Percentiles rank a stretch among this genome's conserved stretches.
Conservation (phyloP, 2,888 invertebrate species). For the Linnaemya vulpina region DNA sequence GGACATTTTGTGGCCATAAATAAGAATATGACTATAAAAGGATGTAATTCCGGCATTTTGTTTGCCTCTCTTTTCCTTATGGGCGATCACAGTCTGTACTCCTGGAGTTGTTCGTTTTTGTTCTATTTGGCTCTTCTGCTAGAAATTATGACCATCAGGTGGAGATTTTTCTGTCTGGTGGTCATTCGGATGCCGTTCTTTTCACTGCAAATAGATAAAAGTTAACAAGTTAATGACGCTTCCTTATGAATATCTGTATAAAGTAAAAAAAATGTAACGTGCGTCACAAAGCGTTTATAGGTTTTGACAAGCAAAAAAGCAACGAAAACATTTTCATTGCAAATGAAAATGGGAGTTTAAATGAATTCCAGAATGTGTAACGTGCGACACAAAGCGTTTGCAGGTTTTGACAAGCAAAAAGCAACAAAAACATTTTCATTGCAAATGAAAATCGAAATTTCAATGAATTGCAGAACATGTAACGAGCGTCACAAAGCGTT, state of each 20-base stretch:
- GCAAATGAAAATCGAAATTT: too few species aligned
- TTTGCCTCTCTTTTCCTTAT: background rate
- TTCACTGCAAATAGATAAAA: background rate
- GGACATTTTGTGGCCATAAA: conserved; percentile 79
- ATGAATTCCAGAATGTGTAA: too few species aligned
- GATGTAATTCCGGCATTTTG: conserved; percentile 76
- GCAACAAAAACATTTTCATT: too few species aligned
- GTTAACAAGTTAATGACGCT: background rate
- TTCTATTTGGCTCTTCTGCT: background rate
- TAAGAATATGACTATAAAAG: conserved; percentile 77
- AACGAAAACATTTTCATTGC: too few species aligned
- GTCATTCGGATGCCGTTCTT: conserved; percentile 17
- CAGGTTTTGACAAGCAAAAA: too few species aligned
- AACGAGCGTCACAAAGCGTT: too few species aligned
- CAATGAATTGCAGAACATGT: too few species aligned
- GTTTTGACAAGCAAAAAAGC: too few species aligned
- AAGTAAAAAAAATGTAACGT: too few species aligned
- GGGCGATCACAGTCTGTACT: conserved; percentile 35
- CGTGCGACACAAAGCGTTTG: too few species aligned
- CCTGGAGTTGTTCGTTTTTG: background rate
- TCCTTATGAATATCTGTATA: background rate
- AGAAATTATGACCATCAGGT: background rate
- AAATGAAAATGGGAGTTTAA: too few species aligned
- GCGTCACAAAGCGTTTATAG: too few species aligned
- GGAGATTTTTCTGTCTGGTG: background rate